These are phyloP conservation scores for Champsocephalus gunnari DNA, from an alignment of 2,797 vertebrate genomes.

Conservation along the genomic window DNA sequence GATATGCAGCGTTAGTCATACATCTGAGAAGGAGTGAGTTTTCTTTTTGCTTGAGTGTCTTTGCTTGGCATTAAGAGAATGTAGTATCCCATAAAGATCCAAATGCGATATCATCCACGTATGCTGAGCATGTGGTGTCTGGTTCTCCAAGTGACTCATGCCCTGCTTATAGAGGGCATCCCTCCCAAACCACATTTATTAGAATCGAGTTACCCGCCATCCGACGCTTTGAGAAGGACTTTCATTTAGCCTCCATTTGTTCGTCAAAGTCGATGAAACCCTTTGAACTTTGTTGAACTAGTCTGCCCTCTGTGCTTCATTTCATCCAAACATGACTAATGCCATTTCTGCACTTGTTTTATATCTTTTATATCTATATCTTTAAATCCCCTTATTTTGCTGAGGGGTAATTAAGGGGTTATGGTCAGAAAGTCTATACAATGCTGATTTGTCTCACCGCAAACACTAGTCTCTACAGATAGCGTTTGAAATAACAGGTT, in stretches of 20 bases:
- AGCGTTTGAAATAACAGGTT: too few species aligned
- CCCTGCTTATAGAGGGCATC: conserved; percentile 48
- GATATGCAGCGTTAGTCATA: too few species aligned
- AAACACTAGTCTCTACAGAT: too few species aligned
- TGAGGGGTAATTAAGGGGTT: neutral
- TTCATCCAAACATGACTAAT: neutral
- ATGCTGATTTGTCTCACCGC: neutral
- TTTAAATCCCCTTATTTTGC: too few species aligned
- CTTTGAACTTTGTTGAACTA: neutral
- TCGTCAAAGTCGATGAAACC: conserved; percentile 5
- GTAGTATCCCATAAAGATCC: neutral
- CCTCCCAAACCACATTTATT: conserved; percentile 40
- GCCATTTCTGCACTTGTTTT: too few species aligned
- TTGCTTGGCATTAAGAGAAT: too few species aligned
- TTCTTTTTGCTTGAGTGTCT: too few species aligned
- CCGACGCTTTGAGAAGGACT: conserved; percentile 18
- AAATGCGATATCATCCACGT: conserved; percentile 23
- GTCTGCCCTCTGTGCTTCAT: neutral
- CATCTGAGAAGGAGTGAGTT: neutral
- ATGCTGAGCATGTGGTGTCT: conserved; percentile 50
- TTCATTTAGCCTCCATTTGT: conserved; percentile 7
- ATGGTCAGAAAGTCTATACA: neutral
- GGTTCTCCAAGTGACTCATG: conserved; percentile 52
- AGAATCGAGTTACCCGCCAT: conserved; percentile 48
- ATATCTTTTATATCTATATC: neutral